phyloP scores from a whole-genome alignment of 2,888 invertebrate genomes.

The Thecophora atra region DNA sequence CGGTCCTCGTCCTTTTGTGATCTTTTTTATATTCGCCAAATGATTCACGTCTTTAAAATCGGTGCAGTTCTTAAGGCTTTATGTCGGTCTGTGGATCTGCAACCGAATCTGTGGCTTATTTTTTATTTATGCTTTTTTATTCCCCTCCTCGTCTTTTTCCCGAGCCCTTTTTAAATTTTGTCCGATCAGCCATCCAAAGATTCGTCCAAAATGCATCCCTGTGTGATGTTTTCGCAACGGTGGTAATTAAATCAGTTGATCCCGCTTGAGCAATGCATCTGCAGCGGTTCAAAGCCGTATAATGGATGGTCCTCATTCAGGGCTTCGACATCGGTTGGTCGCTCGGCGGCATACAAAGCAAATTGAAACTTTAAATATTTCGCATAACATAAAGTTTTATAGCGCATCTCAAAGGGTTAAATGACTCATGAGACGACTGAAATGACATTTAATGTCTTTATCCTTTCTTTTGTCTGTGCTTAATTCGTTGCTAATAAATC shows the following conservation, averaged over 20 bases:
- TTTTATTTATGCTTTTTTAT: not conserved
- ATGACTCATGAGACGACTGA: not conserved
- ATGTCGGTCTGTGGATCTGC: not conserved
- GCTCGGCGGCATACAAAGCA: not conserved
- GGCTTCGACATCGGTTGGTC: not conserved
- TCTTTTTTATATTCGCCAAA: not conserved
- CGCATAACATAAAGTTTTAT: not conserved
- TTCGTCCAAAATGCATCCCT: not conserved
- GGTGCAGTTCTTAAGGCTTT: constrained; percentile 27
- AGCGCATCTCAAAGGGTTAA: not conserved
- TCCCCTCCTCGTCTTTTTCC: too few relatives aligned
- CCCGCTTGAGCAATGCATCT: constrained; percentile 11
- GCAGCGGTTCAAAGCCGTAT: not conserved
- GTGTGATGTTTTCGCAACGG: not conserved
- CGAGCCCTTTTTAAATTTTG: not conserved
- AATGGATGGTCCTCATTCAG: not conserved
- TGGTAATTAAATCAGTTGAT: constrained; percentile 28
- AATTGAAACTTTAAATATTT: not conserved
- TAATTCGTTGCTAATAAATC: too few relatives aligned
- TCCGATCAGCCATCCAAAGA: not conserved
- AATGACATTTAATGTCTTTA: not conserved
- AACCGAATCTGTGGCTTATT: not conserved
- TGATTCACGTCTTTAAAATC: constrained; percentile 18
- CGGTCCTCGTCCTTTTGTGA: not conserved
- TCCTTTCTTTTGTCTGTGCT: not conserved